Evolutionary conservation across 2,888 invertebrate species (phyloP).

Genomic region (Heliconius aoede): DNA sequence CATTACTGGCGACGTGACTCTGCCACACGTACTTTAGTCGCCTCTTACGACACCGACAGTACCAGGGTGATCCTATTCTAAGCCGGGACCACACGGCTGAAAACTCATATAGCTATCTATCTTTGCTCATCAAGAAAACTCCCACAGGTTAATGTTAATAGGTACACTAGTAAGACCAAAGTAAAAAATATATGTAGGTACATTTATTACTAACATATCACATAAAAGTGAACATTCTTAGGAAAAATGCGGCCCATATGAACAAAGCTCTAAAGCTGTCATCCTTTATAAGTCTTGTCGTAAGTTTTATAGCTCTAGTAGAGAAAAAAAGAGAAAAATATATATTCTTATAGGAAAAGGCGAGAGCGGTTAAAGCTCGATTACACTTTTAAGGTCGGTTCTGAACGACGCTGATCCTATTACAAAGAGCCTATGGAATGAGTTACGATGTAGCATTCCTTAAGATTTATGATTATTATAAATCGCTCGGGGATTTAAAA

Average conservation of each 20-base stretch:
- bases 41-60: too few relatives aligned
- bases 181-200: neutral
- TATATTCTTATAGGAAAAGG: constrained; percentile 2
- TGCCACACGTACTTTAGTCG: too few relatives aligned
- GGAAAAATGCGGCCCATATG: neutral
- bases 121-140: neutral
- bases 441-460: constrained; percentile 10
- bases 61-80: too few relatives aligned
- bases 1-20: too few relatives aligned
- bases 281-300: constrained; percentile 16
- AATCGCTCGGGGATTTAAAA: constrained; percentile 13
- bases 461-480: constrained; percentile 22
- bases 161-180: neutral
- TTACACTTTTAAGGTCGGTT: constrained; percentile 28
- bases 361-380: constrained; percentile 20
- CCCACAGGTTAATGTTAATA: neutral
- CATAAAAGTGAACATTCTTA: neutral
- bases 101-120: neutral
- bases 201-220: neutral
- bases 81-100: too few relatives aligned
- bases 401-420: constrained; percentile 26
- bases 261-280: constrained; percentile 6
- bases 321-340: neutral
- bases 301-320: constrained; percentile 16
- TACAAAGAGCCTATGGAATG: constrained; percentile 17